Conservation (phyloP, 2,888 invertebrate genomes). For the Trissolcus japonicus region DNA sequence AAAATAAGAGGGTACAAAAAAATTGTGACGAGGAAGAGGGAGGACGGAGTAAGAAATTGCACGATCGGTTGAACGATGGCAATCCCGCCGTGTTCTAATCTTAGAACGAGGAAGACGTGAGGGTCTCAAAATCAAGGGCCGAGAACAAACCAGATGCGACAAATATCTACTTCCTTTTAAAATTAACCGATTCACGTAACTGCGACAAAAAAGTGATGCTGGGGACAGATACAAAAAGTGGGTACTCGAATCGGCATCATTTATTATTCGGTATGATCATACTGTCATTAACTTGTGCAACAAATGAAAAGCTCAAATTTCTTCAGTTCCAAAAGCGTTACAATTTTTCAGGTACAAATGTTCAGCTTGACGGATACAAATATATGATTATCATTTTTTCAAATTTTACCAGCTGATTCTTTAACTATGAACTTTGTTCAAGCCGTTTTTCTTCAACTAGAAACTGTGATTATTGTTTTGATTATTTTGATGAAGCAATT, state of each 20-base stretch:
- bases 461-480: neutral
- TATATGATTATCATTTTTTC: too few species aligned
- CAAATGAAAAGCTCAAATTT: neutral
- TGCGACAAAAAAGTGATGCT: conserved; percentile 32
- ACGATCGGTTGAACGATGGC: conserved; percentile 60
- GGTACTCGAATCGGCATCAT: conserved; percentile 19
- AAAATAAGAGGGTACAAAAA: neutral
- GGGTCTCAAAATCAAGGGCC: conserved; percentile 51
- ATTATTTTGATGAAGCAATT: too few species aligned
- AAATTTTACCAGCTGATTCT: too few species aligned
- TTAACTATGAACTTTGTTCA: too few species aligned
- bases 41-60: conserved; percentile 15
- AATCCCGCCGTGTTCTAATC: conserved; percentile 65
- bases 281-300: conserved; percentile 17
- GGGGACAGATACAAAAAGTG: conserved; percentile 7
- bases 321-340: neutral
- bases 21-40: neutral
- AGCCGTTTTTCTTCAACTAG: too few species aligned
- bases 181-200: conserved; percentile 52
- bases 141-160: conserved; percentile 56
- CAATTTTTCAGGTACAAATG: neutral
- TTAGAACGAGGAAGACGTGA: conserved; percentile 70
- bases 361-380: neutral
- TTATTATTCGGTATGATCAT: conserved; percentile 16
- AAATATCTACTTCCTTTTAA: conserved; percentile 53